phyloP scores from a whole-genome alignment of 2,888 invertebrate genomes.

The Masnerella sp. region DNA sequence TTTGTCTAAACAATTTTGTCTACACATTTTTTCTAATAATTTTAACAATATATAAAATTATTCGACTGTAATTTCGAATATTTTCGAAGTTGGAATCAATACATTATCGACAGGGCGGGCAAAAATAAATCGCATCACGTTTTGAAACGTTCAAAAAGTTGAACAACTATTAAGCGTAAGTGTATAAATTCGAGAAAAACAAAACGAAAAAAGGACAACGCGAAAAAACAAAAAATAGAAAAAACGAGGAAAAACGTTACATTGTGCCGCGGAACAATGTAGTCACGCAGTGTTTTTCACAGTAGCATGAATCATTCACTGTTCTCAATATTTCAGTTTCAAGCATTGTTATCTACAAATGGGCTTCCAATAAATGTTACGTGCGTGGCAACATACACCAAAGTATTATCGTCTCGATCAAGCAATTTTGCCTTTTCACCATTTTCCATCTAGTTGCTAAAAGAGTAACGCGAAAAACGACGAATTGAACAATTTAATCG shows the following conservation, averaged over 20 bases:
- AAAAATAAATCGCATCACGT: constrained; percentile 22
- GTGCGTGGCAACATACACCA: constrained; percentile 52
- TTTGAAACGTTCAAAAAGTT: constrained; percentile 18
- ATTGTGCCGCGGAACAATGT: constrained; percentile 53
- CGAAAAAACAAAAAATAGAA: constrained; percentile 19
- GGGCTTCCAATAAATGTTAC: constrained; percentile 62
- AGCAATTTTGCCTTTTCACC: constrained; percentile 57
- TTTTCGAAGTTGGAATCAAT: too few relatives aligned
- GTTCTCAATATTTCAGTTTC: constrained; percentile 62
- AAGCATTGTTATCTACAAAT: constrained; percentile 59
- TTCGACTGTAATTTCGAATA: too few relatives aligned
- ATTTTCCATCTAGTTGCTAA: constrained; percentile 35
- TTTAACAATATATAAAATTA: too few relatives aligned
- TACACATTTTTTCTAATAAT: too few relatives aligned
- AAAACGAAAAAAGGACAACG: constrained; percentile 10
- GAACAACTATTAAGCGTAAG: constrained; percentile 40
- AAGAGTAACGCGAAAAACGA: constrained; percentile 19
- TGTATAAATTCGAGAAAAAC: constrained; percentile 35
- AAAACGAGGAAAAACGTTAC: constrained; percentile 40
- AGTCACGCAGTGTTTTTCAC: constrained; percentile 60
- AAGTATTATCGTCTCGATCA: constrained; percentile 59
- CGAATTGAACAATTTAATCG: constrained; percentile 4
- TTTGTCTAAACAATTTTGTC: too few relatives aligned
- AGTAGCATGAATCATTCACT: constrained; percentile 57
- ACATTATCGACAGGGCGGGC: neutral